Percentiles rank a stretch among this genome's conserved stretches.
These are phyloP conservation scores for Lithobates sylvaticus DNA, from an alignment of 2,797 vertebrate species.

Conservation along the genomic window DNA sequence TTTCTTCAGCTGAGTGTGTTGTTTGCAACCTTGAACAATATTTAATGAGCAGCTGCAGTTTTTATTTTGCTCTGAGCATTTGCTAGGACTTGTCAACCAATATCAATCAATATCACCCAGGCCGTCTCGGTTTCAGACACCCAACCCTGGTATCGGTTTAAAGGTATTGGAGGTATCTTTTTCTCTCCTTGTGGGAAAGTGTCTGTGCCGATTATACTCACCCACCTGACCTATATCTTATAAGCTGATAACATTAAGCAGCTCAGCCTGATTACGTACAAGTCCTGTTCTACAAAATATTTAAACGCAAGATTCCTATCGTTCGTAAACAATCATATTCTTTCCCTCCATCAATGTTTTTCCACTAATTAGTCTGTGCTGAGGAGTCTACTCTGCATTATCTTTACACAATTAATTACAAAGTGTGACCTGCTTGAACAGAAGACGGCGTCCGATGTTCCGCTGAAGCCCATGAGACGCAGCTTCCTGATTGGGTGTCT, in stretches of 20 bases:
- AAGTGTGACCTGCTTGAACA: not conserved
- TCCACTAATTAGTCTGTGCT: not conserved
- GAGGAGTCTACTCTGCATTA: not conserved
- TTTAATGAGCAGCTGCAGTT: too few relatives aligned
- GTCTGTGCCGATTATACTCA: conserved; percentile 73
- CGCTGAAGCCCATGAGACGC: too few relatives aligned
- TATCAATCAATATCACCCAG: too few relatives aligned
- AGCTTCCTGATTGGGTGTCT: conserved; percentile 3
- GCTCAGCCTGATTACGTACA: conserved; percentile 75
- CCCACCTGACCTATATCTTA: conserved; percentile 80
- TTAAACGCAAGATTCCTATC: conserved; percentile 65
- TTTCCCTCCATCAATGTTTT: not conserved
- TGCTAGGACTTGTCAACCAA: too few relatives aligned
- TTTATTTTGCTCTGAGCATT: too few relatives aligned
- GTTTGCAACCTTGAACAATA: too few relatives aligned
- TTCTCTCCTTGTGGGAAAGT: conserved; percentile 65
- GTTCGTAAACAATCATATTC: conserved; percentile 60
- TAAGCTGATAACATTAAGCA: conserved; percentile 88
- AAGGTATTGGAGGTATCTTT: conserved; percentile 64
- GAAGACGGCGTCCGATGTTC: not conserved
- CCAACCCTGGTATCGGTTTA: conserved; percentile 56
- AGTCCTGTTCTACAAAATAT: conserved; percentile 74
- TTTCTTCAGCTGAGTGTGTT: too few relatives aligned
- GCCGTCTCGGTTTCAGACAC: not conserved
- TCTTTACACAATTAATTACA: not conserved